Percentiles rank a stretch among this genome's conserved stretches.
phyloP scores from a whole-genome alignment of 2,888 invertebrate species.

The Melolontha melolontha region DNA sequence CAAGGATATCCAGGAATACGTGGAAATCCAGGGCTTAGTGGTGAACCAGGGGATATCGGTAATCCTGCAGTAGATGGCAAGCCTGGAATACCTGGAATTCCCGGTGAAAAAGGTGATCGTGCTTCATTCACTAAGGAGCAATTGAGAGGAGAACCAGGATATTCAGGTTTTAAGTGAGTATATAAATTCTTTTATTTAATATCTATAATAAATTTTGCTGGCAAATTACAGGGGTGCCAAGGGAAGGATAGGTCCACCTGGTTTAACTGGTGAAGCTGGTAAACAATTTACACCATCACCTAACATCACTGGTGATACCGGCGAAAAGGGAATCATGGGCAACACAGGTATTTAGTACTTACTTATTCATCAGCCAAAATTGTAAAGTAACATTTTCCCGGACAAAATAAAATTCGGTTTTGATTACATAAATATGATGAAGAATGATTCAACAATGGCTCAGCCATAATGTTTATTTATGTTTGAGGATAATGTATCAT shows the following conservation, averaged over 20 bases:
- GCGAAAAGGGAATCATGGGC: conserved; percentile 60
- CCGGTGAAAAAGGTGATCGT: conserved; percentile 72
- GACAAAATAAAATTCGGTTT: too few species aligned
- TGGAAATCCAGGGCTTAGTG: conserved; percentile 71
- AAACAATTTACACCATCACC: conserved; percentile 9
- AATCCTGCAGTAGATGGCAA: conserved; percentile 62
- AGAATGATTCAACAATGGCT: too few species aligned
- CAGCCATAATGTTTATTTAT: too few species aligned
- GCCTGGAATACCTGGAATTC: conserved; percentile 66
- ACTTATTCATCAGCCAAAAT: too few species aligned
- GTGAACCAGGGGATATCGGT: conserved; percentile 60
- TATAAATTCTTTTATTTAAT: conserved; percentile 1
- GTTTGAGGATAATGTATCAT: too few species aligned
- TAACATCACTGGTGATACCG: conserved; percentile 60
- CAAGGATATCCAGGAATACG: conserved; percentile 58
- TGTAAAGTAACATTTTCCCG: neutral
- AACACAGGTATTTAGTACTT: conserved; percentile 26
- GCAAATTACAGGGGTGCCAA: conserved; percentile 22
- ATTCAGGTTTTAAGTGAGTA: conserved; percentile 62
- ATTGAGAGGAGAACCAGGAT: conserved; percentile 68
- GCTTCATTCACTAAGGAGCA: conserved; percentile 64
- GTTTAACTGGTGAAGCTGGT: conserved; percentile 59
- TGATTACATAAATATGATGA: too few species aligned
- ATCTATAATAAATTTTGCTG: neutral
- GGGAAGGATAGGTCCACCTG: conserved; percentile 45